Evolutionary conservation across 2,888 invertebrate genomes (phyloP).

Genomic region (Dysmachus trigonus): DNA sequence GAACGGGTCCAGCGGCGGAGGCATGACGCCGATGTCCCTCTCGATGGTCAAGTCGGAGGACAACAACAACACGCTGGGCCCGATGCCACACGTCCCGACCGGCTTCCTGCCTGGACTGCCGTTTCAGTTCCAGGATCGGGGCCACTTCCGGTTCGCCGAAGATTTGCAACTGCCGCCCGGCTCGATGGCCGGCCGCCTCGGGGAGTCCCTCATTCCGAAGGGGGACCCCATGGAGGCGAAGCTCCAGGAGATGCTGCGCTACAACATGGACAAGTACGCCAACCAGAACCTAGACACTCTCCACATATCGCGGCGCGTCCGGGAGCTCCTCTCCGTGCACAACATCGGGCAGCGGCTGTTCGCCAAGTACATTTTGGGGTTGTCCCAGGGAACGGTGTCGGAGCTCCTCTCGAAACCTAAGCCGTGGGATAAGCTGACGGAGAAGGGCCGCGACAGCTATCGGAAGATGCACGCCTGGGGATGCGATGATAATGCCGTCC

Average conservation of each 20-base stretch:
- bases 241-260: slow-evolving; percentile 90
- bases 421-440: slow-evolving; percentile 99
- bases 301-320: slow-evolving; percentile 89
- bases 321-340: slow-evolving; percentile 93
- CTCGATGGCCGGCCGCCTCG: slow-evolving; percentile 83
- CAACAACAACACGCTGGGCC: slow-evolving; percentile 64
- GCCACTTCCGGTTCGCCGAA: slow-evolving; percentile 85
- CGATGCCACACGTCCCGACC: slow-evolving; percentile 63
- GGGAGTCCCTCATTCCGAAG: slow-evolving; percentile 91
- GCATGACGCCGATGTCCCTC: slow-evolving; percentile 59
- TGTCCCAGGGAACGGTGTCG: slow-evolving; percentile 97
- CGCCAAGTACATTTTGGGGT: slow-evolving; percentile 96
- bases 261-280: slow-evolving; percentile 96
- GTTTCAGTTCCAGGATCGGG: slow-evolving; percentile 83
- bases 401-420: slow-evolving; percentile 98
- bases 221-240: slow-evolving; percentile 94
- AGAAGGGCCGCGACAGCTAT: slow-evolving; percentile 99
- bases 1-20: slow-evolving; percentile 45
- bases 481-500: slow-evolving; percentile 95
- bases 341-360: slow-evolving; percentile 98
- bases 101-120: slow-evolving; percentile 67
- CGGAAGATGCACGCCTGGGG: slow-evolving; percentile 99
- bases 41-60: slow-evolving; percentile 66
- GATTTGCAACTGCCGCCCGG: slow-evolving; percentile 82
- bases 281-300: slow-evolving; percentile 94